Conservation (phyloP, 2,797 vertebrate genomes). For the Danio choprae region DNA sequence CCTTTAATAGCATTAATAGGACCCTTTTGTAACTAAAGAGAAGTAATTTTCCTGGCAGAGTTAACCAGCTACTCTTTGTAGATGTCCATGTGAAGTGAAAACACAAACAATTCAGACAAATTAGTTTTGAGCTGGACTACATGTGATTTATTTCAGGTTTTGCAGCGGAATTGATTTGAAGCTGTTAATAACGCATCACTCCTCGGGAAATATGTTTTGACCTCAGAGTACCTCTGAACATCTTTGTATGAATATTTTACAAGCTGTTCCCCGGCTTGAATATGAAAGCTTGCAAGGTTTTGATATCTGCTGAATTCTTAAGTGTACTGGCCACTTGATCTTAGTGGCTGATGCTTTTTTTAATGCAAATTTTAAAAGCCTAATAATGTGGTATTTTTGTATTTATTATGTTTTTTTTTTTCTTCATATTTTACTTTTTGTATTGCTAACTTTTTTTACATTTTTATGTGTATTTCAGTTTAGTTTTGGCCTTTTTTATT, state of each 20-base stretch:
- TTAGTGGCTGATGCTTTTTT: background rate
- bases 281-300: background rate
- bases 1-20: background rate
- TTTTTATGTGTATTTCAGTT: background rate
- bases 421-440: no score
- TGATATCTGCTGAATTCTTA: background rate
- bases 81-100: background rate
- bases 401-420: no score
- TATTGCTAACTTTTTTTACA: background rate
- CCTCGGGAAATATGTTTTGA: background rate
- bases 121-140: background rate
- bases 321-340: slow-evolving; percentile 1
- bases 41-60: slow-evolving; percentile 10
- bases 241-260: slow-evolving; percentile 2
- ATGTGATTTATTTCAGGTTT: background rate
- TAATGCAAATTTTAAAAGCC: no score
- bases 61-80: slow-evolving; percentile 23
- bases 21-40: background rate
- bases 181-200: background rate
- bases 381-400: no score
- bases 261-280: background rate
- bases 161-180: background rate
- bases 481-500: background rate
- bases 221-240: background rate
- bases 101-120: background rate